Evolutionary conservation across 2,113 vertebrate genomes (phyloP), one percentile per base, ranked within the genome.

Genomic region (Paramormyrops kingsleyae): DNA sequence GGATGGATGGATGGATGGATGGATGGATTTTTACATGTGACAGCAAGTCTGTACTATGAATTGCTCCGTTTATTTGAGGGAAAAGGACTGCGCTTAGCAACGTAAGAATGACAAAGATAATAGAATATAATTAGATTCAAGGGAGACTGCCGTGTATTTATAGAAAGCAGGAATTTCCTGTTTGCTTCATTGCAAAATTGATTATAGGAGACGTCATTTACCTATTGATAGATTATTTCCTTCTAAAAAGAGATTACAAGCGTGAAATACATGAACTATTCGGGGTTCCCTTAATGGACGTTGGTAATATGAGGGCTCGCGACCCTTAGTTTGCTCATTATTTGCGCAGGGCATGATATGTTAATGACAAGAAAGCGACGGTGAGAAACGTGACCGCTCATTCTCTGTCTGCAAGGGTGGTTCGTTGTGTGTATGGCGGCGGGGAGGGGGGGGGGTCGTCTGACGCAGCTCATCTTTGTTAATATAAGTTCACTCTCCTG

Each of bases 391-490:
- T 80, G 74, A 42, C 74, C 15, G 74, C 1, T 80, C 6, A 17
- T 80, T 15, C 4, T 35, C 31, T 42, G 74, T 19, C 74, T 15
- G 31, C 31, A 77, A 77, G 70, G 70, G 5, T 77, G 70, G 31
- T 35, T 77, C 31, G 13, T 12, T 2, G 31, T 42, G 70, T 77
- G 70, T 77, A 15, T 77, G 31, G 3, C 31, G 6, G n/a, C 4
- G 27, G 70, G 21, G 19, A n/a, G 84, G 21, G 47, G 31, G 3
- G 66, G 83, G 3, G n/a, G 83, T 6, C 24, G 39, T 47, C 92
- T 93, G 95, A 95, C 92, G 93, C 90, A 92, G 90, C 89, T 89
- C 83, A 87, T 87, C 87, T 88, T 86, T 35, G 83, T 85, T 56
- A 83, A 92, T 93, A 93, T 91, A 93, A 92, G 88, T 62, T 84